phyloP scores from a whole-genome alignment of 2,113 vertebrate genomes.

The Genyomyrus donnyi region DNA sequence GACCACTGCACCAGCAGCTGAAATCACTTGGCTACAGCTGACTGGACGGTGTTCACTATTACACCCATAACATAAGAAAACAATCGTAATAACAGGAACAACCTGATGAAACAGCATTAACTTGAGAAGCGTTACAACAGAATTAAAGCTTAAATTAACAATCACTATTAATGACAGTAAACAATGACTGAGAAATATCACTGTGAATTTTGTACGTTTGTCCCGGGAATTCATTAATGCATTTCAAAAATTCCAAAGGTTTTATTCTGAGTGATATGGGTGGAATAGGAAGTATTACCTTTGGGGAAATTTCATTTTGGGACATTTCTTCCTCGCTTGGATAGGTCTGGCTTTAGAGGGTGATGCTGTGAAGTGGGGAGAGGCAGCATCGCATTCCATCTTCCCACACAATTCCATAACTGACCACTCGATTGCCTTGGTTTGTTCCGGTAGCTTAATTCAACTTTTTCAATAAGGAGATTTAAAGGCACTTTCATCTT shows the following conservation, averaged over 20 bases:
- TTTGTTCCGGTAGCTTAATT: conserved; percentile 14
- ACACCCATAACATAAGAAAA: neutral
- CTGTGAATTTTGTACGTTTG: neutral
- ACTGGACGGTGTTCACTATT: neutral
- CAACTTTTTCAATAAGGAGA: conserved; percentile 12
- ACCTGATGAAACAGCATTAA: neutral
- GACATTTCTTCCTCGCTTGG: neutral
- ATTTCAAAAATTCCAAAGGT: neutral
- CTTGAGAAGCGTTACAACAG: neutral
- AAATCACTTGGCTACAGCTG: neutral
- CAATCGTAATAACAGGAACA: neutral
- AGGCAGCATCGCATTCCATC: neutral
- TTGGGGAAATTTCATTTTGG: neutral
- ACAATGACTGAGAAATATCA: neutral
- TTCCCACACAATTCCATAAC: neutral
- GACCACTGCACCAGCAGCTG: neutral
- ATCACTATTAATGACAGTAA: neutral
- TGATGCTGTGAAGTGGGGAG: neutral
- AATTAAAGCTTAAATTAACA: neutral
- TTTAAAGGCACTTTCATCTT: conserved; percentile 23
- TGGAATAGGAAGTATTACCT: neutral
- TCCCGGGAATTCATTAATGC: neutral
- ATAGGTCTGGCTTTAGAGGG: neutral
- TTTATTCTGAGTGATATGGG: neutral
- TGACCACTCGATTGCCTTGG: conserved; percentile 17